Evolutionary conservation across 2,888 invertebrate genomes (phyloP).

Genomic region (Nephrocerus scutellatus): DNA sequence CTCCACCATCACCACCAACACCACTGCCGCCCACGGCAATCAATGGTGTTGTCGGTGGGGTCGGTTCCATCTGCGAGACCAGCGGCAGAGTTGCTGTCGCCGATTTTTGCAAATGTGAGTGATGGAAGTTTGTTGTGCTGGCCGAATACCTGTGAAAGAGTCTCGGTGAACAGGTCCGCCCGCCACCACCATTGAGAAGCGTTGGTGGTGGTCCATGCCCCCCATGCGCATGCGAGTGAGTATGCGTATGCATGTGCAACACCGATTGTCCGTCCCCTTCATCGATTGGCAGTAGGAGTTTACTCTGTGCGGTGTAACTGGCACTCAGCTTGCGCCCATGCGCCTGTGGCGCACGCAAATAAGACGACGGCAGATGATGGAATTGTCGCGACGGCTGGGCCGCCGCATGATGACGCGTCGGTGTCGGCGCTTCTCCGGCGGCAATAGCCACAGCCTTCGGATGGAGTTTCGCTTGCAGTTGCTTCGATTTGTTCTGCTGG

Average conservation of each 20-base stretch:
- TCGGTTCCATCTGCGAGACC: conserved; percentile 43
- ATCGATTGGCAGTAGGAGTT: conserved; percentile 47
- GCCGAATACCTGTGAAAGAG: conserved; percentile 43
- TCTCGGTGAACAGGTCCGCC: conserved; percentile 38
- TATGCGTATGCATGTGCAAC: conserved; percentile 33
- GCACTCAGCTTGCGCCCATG: conserved; percentile 46
- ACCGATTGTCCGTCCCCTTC: conserved; percentile 41
- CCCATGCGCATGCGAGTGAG: conserved; percentile 31
- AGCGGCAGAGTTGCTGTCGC: conserved; percentile 47
- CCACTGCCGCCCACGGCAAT: conserved; percentile 32
- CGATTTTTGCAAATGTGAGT: conserved; percentile 42
- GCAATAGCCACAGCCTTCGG: conserved; percentile 40
- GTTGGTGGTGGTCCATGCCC: conserved; percentile 19
- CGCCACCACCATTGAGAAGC: conserved; percentile 27
- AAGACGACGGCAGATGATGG: conserved; percentile 52
- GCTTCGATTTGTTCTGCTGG: conserved; percentile 49
- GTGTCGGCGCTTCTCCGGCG: conserved; percentile 39
- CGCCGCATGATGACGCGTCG: conserved; percentile 36
- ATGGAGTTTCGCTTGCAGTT: conserved; percentile 51
- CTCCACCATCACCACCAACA: conserved; percentile 25
- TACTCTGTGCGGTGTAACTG: conserved; percentile 45
- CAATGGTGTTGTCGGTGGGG: conserved; percentile 42
- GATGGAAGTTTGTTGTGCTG: conserved; percentile 36
- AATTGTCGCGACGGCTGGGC: conserved; percentile 50
- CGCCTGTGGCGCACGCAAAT: conserved; percentile 45